Percentiles rank a stretch among this genome's conserved stretches.
These are phyloP conservation scores for Lasioglossum figueresi DNA, from an alignment of 2,888 invertebrate genomes.

Conservation along the genomic window DNA sequence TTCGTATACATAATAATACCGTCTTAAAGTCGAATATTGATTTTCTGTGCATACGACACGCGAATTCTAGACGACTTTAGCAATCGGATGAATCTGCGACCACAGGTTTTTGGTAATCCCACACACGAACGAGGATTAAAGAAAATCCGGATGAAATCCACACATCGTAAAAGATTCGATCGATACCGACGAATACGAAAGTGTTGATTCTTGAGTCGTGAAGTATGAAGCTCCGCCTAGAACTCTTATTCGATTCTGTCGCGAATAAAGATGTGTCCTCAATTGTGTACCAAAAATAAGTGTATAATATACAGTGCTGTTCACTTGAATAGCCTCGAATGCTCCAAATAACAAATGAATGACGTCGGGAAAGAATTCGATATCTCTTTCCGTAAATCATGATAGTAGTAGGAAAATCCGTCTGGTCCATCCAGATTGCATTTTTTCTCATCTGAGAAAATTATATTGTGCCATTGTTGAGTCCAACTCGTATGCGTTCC, in stretches of 20 bases:
- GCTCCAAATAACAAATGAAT: too few relatives aligned
- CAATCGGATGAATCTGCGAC: neutral
- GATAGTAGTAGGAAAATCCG: too few relatives aligned
- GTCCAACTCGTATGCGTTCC: too few relatives aligned
- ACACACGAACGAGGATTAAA: neutral
- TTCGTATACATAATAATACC: neutral
- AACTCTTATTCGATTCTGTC: neutral
- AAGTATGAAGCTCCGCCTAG: neutral
- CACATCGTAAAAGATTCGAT: neutral
- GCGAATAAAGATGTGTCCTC: neutral
- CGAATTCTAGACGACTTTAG: neutral
- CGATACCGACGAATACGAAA: neutral
- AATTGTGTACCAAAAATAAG: neutral
- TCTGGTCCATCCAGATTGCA: too few relatives aligned
- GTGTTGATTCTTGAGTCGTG: neutral
- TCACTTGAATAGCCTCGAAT: too few relatives aligned
- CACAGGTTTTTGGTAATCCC: conserved; percentile 1
- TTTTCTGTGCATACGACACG: neutral
- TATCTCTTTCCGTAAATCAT: too few relatives aligned
- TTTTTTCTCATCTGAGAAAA: too few relatives aligned
- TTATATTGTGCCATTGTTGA: too few relatives aligned
- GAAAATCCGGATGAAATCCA: neutral
- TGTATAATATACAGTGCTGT: neutral
- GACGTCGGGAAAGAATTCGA: too few relatives aligned
- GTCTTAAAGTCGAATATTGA: neutral